Base-by-base conservation (phyloP, 1,140 invertebrate species). In the Aphaenogaster floridana region DNA sequence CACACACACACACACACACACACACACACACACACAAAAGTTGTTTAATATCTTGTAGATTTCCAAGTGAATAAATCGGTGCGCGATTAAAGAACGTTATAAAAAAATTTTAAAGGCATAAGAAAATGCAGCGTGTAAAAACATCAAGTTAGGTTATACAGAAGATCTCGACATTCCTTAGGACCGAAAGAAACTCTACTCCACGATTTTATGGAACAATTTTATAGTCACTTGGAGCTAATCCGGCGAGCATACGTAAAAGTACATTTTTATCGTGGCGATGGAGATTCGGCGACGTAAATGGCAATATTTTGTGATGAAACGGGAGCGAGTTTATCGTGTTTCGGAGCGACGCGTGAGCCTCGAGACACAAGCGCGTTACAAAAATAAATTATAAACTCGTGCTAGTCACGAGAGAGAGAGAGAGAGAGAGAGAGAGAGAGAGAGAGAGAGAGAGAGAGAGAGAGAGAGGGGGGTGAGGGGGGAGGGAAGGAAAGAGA, bases 381-480 rank as follows among this genome's bases (percentile, higher is more conserved):
- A 72, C 2, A 66, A 83, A 61, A 83, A 83, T 83, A 83, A 83
- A 7, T 61, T 74, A 48, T 59, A 83, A 72, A 59, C 68, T 83
- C 54, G 52, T 59, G 39, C 52, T 72, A 59, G 78, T 39, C n/a
- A 59, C 7, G 61, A 21, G 11, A 48, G n/a, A n/a, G 71, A 54
- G 64, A 34, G 21, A 17, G 36, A n/a, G 64, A 17, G 5, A 64
- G 6, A 7, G 21, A 61, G 63, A 52, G n/a, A 68, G 36, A 39
- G 77, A 66, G 36, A 54, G 28, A 50, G 52, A n/a, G 1, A 50
- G 48, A 50, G 0, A 13, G 9, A 8, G 54, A n/a, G 28, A 48
- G 5, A n/a, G 76, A n/a, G n/a, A n/a, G n/a, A n/a, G n/a, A n/a
- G 28, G 48, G 13, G 45, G 21, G 34, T 11, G 71, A 54, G 17